These are phyloP conservation scores for Lamproptera curius DNA, from an alignment of 2,888 invertebrate species.

Conservation along the genomic window DNA sequence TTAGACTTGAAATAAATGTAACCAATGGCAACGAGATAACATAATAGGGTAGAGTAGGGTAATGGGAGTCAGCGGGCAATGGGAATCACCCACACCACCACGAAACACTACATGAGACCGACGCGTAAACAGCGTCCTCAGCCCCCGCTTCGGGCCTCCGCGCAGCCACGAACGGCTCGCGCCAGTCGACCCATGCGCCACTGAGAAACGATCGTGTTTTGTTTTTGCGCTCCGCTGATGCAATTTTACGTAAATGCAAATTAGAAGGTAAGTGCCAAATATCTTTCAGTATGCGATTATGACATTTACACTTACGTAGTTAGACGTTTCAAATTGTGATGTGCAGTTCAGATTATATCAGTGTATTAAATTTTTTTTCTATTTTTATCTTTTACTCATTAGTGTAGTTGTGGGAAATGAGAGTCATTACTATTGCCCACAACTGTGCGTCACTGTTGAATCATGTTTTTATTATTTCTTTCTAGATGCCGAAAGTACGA, in stretches of 20 bases:
- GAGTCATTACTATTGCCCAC: constrained; percentile 19
- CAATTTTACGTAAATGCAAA: constrained; percentile 26
- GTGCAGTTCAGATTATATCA: no score
- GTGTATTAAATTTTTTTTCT: no score
- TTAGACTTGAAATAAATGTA: no score
- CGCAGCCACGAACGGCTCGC: constrained; percentile 28
- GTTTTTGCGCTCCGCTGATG: constrained; percentile 29
- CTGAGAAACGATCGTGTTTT: constrained; percentile 30
- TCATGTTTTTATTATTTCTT: no score
- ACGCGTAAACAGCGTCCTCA: constrained; percentile 25
- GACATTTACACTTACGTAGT: no score
- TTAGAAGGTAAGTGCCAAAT: constrained; percentile 26
- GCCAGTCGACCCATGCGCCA: constrained; percentile 25
- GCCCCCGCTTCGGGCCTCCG: constrained; percentile 21
- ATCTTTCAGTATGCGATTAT: constrained; percentile 1
- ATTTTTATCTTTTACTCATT: no score
- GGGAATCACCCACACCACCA: constrained; percentile 24
- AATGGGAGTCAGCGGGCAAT: constrained; percentile 32
- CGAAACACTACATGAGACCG: constrained; percentile 24
- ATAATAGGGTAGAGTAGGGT: constrained; percentile 30
- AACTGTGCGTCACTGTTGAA: not conserved
- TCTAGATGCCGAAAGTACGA: no score
- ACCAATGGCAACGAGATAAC: no score
- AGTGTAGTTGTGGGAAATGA: constrained; percentile 20
- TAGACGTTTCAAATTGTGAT: no score